phyloP scores from a whole-genome alignment of 2,797 vertebrate species.

The Hozukius guyotensis region DNA sequence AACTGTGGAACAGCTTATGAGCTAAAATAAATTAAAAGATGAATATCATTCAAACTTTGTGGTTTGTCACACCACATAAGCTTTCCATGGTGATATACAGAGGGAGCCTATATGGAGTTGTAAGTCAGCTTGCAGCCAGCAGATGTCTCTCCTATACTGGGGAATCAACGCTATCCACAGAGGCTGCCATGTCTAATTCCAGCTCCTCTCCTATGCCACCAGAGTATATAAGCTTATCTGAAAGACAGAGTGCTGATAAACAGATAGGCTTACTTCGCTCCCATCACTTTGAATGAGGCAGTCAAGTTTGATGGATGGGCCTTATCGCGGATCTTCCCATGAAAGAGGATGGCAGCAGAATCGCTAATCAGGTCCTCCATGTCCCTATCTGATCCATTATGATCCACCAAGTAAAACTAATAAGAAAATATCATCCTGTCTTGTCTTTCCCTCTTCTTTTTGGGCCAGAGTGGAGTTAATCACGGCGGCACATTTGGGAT shows the following conservation, averaged over 20 bases:
- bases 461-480: conserved; percentile 33
- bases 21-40: background rate
- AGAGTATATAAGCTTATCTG: conserved; percentile 51
- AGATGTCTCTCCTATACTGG: conserved; percentile 76
- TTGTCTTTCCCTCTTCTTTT: conserved; percentile 7
- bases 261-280: conserved; percentile 46
- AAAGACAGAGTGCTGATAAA: conserved; percentile 55
- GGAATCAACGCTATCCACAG: conserved; percentile 6
- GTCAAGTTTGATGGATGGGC: conserved; percentile 69
- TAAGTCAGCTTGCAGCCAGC: conserved; percentile 61
- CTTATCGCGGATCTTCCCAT: conserved; percentile 61
- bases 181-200: conserved; percentile 15
- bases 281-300: conserved; percentile 58
- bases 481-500: conserved; percentile 38
- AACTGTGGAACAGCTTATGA: background rate
- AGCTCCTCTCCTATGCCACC: conserved; percentile 12
- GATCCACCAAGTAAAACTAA: conserved; percentile 50
- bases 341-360: conserved; percentile 45
- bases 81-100: background rate
- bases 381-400: conserved; percentile 61
- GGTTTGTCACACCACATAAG: background rate
- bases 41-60: background rate
- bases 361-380: conserved; percentile 54
- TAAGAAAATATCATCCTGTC: conserved; percentile 26
- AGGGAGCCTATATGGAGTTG: conserved; percentile 4